Evolutionary conservation across 2,888 invertebrate genomes (phyloP).

Genomic region (Eutolmus rufibarbis): DNA sequence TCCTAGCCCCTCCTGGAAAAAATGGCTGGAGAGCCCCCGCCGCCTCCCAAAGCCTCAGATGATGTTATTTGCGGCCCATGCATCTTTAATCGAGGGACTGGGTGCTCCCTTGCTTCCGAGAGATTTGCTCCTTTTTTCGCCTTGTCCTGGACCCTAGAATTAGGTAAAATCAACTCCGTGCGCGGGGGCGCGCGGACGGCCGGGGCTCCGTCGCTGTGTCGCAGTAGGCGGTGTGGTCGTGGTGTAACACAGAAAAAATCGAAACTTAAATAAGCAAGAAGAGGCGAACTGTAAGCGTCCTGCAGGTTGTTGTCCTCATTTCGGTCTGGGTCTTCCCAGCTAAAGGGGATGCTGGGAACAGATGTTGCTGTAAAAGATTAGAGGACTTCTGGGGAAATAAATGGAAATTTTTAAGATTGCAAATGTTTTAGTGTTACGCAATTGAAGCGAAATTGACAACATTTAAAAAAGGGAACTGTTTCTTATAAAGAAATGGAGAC

Average conservation of each 20-base stretch:
- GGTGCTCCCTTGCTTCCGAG: background rate
- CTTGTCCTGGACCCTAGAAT: background rate
- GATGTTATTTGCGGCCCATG: constrained; percentile 19
- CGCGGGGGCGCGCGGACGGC: background rate
- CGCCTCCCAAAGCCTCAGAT: background rate
- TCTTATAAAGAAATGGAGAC: no score
- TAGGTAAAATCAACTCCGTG: background rate
- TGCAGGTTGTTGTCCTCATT: constrained; percentile 31
- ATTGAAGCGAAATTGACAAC: background rate
- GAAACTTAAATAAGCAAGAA: constrained; percentile 11
- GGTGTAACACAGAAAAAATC: constrained; percentile 22
- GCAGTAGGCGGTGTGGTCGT: background rate
- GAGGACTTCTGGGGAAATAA: background rate
- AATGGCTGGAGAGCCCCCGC: background rate
- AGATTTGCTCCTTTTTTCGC: background rate
- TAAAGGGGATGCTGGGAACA: background rate
- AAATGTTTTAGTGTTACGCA: background rate
- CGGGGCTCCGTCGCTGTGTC: background rate
- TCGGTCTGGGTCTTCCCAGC: background rate
- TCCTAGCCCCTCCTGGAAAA: background rate
- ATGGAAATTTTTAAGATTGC: background rate
- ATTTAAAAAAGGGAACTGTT: background rate
- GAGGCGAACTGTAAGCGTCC: background rate
- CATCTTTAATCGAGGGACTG: constrained; percentile 13
- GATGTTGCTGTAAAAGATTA: background rate